Evolutionary conservation across 1,140 invertebrate species (phyloP).

Genomic region (Hestina assimilis): DNA sequence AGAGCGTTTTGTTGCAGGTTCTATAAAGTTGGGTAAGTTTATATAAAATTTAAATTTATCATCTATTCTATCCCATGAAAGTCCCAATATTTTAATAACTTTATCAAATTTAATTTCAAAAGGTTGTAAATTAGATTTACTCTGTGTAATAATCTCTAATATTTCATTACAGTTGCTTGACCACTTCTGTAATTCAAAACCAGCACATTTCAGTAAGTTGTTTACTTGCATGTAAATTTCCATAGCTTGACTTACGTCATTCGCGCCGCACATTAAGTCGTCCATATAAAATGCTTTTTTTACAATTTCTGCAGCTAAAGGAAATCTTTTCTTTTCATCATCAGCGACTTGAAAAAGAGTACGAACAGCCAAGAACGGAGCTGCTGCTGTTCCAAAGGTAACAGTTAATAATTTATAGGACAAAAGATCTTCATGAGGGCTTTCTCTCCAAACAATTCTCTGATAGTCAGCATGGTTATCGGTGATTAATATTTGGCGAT

Average conservation of each 20-base stretch:
- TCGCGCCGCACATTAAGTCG: background rate
- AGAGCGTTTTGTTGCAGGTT: conserved; percentile 37
- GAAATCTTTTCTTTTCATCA: conserved; percentile 29
- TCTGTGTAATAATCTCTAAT: conserved; percentile 20
- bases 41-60: conserved; percentile 36
- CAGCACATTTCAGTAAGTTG: conserved; percentile 33
- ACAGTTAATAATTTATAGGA: conserved; percentile 23
- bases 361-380: conserved; percentile 53
- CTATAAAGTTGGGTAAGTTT: conserved; percentile 23
- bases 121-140: conserved; percentile 20
- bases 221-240: conserved; percentile 21
- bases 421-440: conserved; percentile 30
- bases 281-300: background rate
- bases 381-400: conserved; percentile 50
- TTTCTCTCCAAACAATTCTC: conserved; percentile 51
- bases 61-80: conserved; percentile 31
- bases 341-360: conserved; percentile 44
- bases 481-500: conserved; percentile 35
- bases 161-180: conserved; percentile 34
- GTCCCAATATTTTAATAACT: conserved; percentile 33
- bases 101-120: conserved; percentile 34
- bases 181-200: conserved; percentile 67
- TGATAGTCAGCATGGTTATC: conserved; percentile 3
- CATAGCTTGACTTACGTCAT: conserved; percentile 19
- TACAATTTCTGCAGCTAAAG: background rate